Evolutionary conservation across 2,888 invertebrate genomes (phyloP).

Genomic region (Mesodorylaimus sp.): DNA sequence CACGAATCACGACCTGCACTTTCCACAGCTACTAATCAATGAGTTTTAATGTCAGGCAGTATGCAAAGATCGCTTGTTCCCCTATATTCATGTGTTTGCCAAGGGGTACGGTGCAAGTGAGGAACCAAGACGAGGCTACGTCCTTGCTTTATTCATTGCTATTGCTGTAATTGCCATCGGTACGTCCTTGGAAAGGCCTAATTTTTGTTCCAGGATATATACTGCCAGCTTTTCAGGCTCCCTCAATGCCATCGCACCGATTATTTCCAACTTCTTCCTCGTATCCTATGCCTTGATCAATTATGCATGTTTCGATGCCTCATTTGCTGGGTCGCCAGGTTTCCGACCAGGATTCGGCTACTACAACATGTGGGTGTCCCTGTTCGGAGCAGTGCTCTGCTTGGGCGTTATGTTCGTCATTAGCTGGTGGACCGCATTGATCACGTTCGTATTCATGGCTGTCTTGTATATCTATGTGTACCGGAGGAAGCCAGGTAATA

Average conservation of each 20-base stretch:
- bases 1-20: neutral
- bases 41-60: slow-evolving; percentile 41
- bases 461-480: slow-evolving; percentile 75
- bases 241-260: slow-evolving; percentile 32
- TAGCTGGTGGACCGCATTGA: slow-evolving; percentile 74
- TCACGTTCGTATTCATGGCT: slow-evolving; percentile 34
- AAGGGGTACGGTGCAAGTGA: slow-evolving; percentile 39
- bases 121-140: slow-evolving; percentile 58
- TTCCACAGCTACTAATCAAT: neutral
- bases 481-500: slow-evolving; percentile 67
- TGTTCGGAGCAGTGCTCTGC: slow-evolving; percentile 41
- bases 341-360: slow-evolving; percentile 33
- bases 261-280: slow-evolving; percentile 33
- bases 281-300: slow-evolving; percentile 34
- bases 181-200: neutral
- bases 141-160: slow-evolving; percentile 68
- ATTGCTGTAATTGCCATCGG: slow-evolving; percentile 64
- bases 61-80: slow-evolving; percentile 76
- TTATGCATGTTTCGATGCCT: slow-evolving; percentile 34
- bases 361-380: slow-evolving; percentile 31
- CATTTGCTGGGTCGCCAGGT: slow-evolving; percentile 31
- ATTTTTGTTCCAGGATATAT: too few relatives aligned
- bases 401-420: slow-evolving; percentile 75
- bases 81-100: slow-evolving; percentile 66
- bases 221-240: slow-evolving; percentile 31